Percentiles rank a stretch among this genome's conserved stretches.
phyloP scores from a whole-genome alignment of 2,797 vertebrate genomes.

The Etheostoma nigrum region DNA sequence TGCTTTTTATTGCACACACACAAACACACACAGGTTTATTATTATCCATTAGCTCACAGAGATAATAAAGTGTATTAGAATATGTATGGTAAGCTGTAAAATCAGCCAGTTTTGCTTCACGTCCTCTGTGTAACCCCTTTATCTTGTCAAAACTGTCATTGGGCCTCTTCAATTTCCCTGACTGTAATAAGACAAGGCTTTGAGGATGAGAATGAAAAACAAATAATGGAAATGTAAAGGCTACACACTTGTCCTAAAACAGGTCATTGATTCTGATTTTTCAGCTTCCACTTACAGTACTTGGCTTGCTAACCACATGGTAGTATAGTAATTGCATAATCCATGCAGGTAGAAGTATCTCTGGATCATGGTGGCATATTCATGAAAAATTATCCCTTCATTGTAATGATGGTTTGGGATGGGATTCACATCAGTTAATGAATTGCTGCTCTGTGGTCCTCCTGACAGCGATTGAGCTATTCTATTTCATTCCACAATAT shows the following conservation, averaged over 20 bases:
- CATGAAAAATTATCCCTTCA: slow-evolving; percentile 52
- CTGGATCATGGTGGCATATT: slow-evolving; percentile 18
- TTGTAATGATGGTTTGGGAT: slow-evolving; percentile 31
- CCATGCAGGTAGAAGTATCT: slow-evolving; percentile 24
- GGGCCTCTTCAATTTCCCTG: background rate
- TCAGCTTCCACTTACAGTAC: background rate
- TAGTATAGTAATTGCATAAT: slow-evolving; percentile 22
- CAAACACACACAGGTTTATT: slow-evolving; percentile 3
- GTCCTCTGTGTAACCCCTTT: slow-evolving; percentile 23
- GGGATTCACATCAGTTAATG: slow-evolving; percentile 38
- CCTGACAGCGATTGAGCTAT: slow-evolving; percentile 58
- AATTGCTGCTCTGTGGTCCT: slow-evolving; percentile 29
- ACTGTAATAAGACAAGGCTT: background rate
- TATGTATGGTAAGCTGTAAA: slow-evolving; percentile 6
- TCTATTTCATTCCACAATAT: slow-evolving; percentile 57
- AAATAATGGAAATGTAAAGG: slow-evolving; percentile 17
- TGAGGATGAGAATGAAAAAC: slow-evolving; percentile 15
- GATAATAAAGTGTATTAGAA: background rate
- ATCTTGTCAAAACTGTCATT: slow-evolving; percentile 9
- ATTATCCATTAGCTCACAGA: slow-evolving; percentile 17
- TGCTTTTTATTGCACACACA: background rate
- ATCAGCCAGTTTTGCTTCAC: background rate
- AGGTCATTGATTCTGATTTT: slow-evolving; percentile 23
- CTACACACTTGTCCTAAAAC: slow-evolving; percentile 13
- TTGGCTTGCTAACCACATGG: slow-evolving; percentile 30